Base-by-base conservation (phyloP, 2,797 vertebrate species). In the Echeneis naucrates region DNA sequence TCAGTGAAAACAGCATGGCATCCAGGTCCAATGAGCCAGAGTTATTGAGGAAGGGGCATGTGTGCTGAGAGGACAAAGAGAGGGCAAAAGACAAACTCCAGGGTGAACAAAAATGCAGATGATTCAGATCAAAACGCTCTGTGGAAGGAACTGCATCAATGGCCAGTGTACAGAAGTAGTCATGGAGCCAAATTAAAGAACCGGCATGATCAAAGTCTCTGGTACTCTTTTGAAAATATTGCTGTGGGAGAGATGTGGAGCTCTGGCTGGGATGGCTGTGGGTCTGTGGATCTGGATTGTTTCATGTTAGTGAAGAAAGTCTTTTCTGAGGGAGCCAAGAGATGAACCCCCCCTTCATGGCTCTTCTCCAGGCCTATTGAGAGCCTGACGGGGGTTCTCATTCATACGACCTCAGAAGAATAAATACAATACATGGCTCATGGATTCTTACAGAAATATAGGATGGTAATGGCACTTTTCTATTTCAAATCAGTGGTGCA, bases 1-100 rank as follows among this genome's bases (percentile, higher is more conserved):
- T 88, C 84, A 81, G 76, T 63, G 75, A 87, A 89, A 88, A 87
- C 83, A 86, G 72, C 84, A 84, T 72, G 87, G 88, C 81, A 88
- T 84, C 70, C 77, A 57, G 74, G 69, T 35, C 58, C 80, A 76
- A 87, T 87, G 83, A 90, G 78, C 30, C 76, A 61, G 51, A 70
- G 79, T 61, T 75, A 37, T 59, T 3, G 72, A 14, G 27, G 60
- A 11, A 59, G 23, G 54, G 48, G 14, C 12, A 8, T 6, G 19
- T 5, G 54, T 12, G 38, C 10, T 33, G 44, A 10, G 53, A 14
- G 26, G 55, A 42, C 23, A 33, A n/a, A 52, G 35, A 52, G 30
- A 5, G 55, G 42, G 26, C 30, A 14, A 24, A 24, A 38, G 26
- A 48, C 14, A 59, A 56, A 53, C n/a, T n/a, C n/a, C n/a, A 56